A percentile compares a stretch with the other conserved stretches of the same genome.
phyloP scores from a whole-genome alignment of 2,113 vertebrate species.

The Asarcornis scutulata region DNA sequence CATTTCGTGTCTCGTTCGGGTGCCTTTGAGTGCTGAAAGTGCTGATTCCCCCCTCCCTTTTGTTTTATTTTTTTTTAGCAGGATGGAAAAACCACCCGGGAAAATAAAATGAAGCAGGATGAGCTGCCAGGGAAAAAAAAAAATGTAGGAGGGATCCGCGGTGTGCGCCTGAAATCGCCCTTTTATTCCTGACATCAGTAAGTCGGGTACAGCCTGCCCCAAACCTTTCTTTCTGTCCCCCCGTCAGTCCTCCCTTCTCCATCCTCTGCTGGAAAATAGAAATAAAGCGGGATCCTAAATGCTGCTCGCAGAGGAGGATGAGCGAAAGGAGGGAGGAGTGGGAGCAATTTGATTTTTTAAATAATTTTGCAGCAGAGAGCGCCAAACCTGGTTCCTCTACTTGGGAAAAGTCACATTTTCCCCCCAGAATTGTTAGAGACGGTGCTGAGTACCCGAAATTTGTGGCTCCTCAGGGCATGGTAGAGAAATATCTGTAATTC shows the following conservation, averaged over 20 bases:
- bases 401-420: neutral
- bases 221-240: neutral
- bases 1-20: too few species aligned
- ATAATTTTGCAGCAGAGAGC: neutral
- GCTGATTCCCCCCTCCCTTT: neutral
- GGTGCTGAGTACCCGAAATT: neutral
- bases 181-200: neutral
- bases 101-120: neutral
- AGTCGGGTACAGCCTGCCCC: neutral
- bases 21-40: accelerated
- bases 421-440: neutral
- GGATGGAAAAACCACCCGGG: neutral
- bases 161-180: neutral
- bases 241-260: neutral
- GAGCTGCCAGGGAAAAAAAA: neutral
- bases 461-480: accelerated
- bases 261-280: neutral
- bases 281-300: neutral
- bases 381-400: neutral
- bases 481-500: neutral
- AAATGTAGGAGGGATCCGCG: neutral
- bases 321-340: neutral
- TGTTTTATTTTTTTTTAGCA: neutral
- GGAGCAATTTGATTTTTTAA: neutral
- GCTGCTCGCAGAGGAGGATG: neutral